A percentile compares a stretch with the other conserved stretches of the same genome.
Conservation (phyloP, 2,113 vertebrate species). For the Neolamprologus kungweensis region DNA sequence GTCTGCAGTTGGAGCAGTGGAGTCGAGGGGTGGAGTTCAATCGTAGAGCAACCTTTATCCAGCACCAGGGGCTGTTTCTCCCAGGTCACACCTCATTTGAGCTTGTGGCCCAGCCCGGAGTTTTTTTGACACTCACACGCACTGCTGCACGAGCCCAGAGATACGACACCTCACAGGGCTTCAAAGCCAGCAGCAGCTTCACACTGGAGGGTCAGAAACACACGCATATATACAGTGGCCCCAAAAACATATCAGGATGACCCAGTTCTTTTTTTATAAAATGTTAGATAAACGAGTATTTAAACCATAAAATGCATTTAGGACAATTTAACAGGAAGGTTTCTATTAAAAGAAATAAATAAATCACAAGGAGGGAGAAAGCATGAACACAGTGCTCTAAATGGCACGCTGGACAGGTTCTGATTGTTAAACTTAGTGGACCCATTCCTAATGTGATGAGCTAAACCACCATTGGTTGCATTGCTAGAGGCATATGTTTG, state of each 20-base stretch:
- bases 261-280: not conserved
- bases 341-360: not conserved
- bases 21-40: conserved; percentile 74
- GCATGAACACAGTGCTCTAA: not conserved
- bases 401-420: not conserved
- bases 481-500: not conserved
- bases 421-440: not conserved
- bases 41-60: conserved; percentile 84
- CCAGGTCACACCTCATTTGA: conserved; percentile 85
- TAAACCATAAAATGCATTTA: not conserved
- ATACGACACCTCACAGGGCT: conserved; percentile 82
- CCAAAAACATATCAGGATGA: not conserved
- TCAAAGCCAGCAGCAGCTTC: conserved; percentile 89
- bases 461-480: not conserved
- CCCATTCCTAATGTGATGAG: not conserved
- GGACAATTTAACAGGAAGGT: not conserved
- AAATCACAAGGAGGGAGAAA: not conserved
- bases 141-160: conserved; percentile 73
- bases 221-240: not conserved
- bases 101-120: conserved; percentile 82
- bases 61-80: conserved; percentile 87
- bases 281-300: not conserved
- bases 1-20: conserved; percentile 81
- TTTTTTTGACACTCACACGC: conserved; percentile 81
- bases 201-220: conserved; percentile 81